These are phyloP conservation scores for Sebastes steindachneri DNA, from an alignment of 2,797 vertebrate species.

Conservation along the genomic window DNA sequence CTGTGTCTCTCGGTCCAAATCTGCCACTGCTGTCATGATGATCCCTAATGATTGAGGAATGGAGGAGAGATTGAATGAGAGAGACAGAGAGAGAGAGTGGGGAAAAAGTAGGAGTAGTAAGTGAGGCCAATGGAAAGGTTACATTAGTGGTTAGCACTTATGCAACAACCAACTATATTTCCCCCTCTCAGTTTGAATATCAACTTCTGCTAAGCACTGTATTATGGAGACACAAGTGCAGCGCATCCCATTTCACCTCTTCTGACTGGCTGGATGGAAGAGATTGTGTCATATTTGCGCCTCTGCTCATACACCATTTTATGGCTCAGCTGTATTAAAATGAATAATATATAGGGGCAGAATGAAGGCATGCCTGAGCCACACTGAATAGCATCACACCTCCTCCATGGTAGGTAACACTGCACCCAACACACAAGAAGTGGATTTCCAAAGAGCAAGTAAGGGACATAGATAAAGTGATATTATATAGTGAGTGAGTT, in stretches of 20 bases:
- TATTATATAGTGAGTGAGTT: neutral
- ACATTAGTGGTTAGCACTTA: slow-evolving; percentile 43
- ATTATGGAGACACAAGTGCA: slow-evolving; percentile 56
- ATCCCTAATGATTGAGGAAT: slow-evolving; percentile 83
- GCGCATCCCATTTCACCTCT: slow-evolving; percentile 49
- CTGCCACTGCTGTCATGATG: slow-evolving; percentile 95
- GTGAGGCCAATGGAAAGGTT: slow-evolving; percentile 49
- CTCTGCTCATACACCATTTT: slow-evolving; percentile 58
- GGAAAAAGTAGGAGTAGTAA: slow-evolving; percentile 1
- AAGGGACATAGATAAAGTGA: slow-evolving; percentile 14
- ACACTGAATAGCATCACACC: slow-evolving; percentile 43
- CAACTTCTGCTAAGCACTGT: slow-evolving; percentile 41
- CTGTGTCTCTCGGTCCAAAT: slow-evolving; percentile 96
- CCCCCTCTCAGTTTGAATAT: slow-evolving; percentile 35
- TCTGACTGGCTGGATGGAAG: slow-evolving; percentile 42
- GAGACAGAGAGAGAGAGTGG: neutral
- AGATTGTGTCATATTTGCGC: slow-evolving; percentile 59
- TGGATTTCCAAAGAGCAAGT: slow-evolving; percentile 45
- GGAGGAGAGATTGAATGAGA: slow-evolving; percentile 17
- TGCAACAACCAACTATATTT: slow-evolving; percentile 24
- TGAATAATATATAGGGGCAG: slow-evolving; percentile 69
- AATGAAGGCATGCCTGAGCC: slow-evolving; percentile 55
- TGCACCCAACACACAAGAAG: slow-evolving; percentile 31
- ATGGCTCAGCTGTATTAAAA: slow-evolving; percentile 70
- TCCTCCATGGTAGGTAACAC: slow-evolving; percentile 25